Conservation (phyloP, 2,888 invertebrate genomes). For the Chymomyza procnemis region DNA sequence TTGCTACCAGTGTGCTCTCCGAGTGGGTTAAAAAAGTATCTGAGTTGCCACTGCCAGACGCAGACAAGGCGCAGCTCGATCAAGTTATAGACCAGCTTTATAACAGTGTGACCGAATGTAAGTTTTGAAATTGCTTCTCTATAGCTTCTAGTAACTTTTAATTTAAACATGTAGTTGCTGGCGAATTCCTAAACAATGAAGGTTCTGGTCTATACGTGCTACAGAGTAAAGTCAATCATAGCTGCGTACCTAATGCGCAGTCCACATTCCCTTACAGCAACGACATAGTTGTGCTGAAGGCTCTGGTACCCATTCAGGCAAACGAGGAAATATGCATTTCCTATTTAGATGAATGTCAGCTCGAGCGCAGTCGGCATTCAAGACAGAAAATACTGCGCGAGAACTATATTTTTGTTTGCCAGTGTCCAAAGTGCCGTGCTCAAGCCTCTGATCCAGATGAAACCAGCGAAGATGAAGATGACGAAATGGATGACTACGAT, state of each 20-base stretch:
- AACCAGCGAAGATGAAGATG: conserved; percentile 88
- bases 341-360: conserved; percentile 91
- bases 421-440: conserved; percentile 87
- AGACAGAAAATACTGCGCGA: conserved; percentile 88
- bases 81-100: conserved; percentile 90
- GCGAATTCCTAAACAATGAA: conserved; percentile 92
- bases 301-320: conserved; percentile 84
- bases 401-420: conserved; percentile 90
- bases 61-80: conserved; percentile 85
- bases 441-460: conserved; percentile 88
- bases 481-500: conserved; percentile 73
- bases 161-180: conserved; percentile 67
- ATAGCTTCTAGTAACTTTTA: neutral
- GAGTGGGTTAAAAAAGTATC: conserved; percentile 90
- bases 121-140: conserved; percentile 29
- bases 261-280: conserved; percentile 91
- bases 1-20: conserved; percentile 93
- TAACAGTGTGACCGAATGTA: conserved; percentile 89
- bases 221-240: conserved; percentile 96
- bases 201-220: conserved; percentile 91
- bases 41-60: conserved; percentile 83
- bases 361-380: conserved; percentile 90
- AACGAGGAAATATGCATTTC: conserved; percentile 95
- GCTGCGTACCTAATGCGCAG: conserved; percentile 92
- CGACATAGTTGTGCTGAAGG: conserved; percentile 86